Percentiles rank a stretch among this genome's conserved stretches.
Conservation (phyloP, 2,888 invertebrate species). For the Hedychridium roseum region DNA sequence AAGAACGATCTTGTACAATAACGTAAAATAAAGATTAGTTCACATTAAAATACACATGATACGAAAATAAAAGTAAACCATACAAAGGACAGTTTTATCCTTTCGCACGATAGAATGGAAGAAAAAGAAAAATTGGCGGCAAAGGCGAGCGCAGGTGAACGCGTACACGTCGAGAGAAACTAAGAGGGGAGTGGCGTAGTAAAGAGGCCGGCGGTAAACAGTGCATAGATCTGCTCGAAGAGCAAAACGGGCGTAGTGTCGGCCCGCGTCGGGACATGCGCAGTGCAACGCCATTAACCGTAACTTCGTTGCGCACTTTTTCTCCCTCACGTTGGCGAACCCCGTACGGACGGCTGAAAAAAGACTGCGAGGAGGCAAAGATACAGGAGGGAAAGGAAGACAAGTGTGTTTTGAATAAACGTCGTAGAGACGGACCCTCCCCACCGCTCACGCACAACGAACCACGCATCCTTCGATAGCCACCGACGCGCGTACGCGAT, state of each 20-base stretch:
- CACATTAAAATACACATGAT: no score
- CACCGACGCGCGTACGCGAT: slow-evolving; percentile 27
- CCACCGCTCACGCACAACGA: slow-evolving; percentile 23
- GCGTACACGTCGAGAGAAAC: background rate
- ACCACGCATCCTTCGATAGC: slow-evolving; percentile 33
- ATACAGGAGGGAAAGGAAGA: no score
- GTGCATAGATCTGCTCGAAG: no score
- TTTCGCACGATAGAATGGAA: no score
- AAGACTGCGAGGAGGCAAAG: slow-evolving; percentile 6
- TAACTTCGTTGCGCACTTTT: slow-evolving; percentile 33
- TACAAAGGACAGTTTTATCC: no score
- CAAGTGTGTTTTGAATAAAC: slow-evolving; percentile 35
- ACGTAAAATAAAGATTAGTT: background rate
- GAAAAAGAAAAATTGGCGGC: slow-evolving; percentile 11
- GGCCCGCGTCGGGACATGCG: slow-evolving; percentile 39
- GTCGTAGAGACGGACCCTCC: slow-evolving; percentile 24
- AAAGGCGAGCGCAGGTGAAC: slow-evolving; percentile 5
- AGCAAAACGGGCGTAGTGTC: no score
- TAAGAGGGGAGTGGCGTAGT: no score
- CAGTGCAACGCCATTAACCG: slow-evolving; percentile 20
- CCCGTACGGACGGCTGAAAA: slow-evolving; percentile 8
- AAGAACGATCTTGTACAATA: slow-evolving; percentile 1
- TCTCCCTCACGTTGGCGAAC: slow-evolving; percentile 26
- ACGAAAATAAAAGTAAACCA: no score
- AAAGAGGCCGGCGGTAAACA: no score